Percentiles rank a stretch among this genome's conserved stretches.
These are phyloP conservation scores for Rhopalosiphum padi DNA, from an alignment of 1,140 invertebrate genomes.

Conservation along the genomic window DNA sequence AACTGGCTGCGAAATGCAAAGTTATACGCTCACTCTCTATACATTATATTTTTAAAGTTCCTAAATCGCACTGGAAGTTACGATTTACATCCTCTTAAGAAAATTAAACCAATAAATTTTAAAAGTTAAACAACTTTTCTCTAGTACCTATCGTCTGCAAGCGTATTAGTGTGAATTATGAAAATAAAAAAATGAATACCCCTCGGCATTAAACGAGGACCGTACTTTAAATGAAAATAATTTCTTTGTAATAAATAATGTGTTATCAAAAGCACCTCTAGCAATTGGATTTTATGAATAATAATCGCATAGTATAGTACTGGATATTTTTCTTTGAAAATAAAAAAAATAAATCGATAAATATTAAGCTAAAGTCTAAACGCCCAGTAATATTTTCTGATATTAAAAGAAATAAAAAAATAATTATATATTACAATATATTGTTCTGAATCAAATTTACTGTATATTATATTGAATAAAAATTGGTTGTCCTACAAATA, in stretches of 20 bases:
- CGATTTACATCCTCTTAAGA: constrained; percentile 50
- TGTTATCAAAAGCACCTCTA: not conserved
- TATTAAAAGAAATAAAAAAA: too few relatives aligned
- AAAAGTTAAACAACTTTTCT: constrained; percentile 49
- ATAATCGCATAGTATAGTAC: not conserved
- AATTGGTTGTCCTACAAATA: constrained; percentile 20
- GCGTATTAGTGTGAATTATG: constrained; percentile 39
- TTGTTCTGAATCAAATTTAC: not conserved
- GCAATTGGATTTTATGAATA: not conserved
- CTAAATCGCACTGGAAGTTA: constrained; percentile 9
- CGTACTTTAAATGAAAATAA: not conserved
- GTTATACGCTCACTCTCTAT: not conserved
- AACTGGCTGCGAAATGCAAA: constrained; percentile 28
- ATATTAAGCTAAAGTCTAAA: too few relatives aligned
- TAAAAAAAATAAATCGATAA: not conserved
- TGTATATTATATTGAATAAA: constrained; percentile 10
- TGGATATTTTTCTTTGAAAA: not conserved
- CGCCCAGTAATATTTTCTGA: too few relatives aligned
- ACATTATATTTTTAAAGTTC: constrained; percentile 9
- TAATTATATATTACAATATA: too few relatives aligned
- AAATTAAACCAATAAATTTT: constrained; percentile 53
- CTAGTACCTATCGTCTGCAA: not conserved
- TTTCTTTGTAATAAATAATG: not conserved
- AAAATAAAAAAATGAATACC: constrained; percentile 17
- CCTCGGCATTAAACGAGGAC: not conserved